Evolutionary conservation across 2,888 invertebrate species (phyloP), one percentile per base, ranked within the genome.

Genomic region (Holacanthella duospinosa): DNA sequence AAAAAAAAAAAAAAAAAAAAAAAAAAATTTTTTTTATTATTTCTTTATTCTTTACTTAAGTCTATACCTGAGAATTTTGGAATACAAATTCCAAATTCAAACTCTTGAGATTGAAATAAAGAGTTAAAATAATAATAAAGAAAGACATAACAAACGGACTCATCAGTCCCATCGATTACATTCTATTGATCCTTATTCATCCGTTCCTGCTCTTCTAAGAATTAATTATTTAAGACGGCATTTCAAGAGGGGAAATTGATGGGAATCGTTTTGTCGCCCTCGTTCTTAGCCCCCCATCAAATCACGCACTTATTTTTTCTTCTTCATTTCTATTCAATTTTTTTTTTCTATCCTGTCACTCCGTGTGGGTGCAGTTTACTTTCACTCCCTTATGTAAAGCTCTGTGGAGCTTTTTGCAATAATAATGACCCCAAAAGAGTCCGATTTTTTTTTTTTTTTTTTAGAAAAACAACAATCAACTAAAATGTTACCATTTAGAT

Each of bases 251-350:
- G 48, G 48, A 48, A 48, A 48, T 48, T 48, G 48, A 48, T 48
- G 64, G 59, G 60, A 65, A 65, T 62, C 65, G 62, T 65, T 65
- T 65, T 65, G 62, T 65, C 65, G 62, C 65, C 48, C 48, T 48
- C 19, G 36, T 36, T 36, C 16, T 36, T 9, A n/a, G n/a, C 9
- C 36, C 36, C 62, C 64, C 57, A 64, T 65, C 65, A 65, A 62
- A 65, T 65, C 65, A 65, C 65, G 65, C 62, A 64, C 62, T 48
- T 21, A 16, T 36, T 16, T 9, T 36, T 36, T 36, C 36, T 36
- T 36, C 6, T 36, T 36, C 9, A 36, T 6, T 6, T 36, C 36
- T 16, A 36, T 36, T 36, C 36, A n/a, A n/a, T n/a, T n/a, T n/a
- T n/a, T n/a, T n/a, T n/a, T n/a, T n/a, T n/a, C n/a, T n/a, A n/a